These are phyloP conservation scores for Acipenser transmontanus DNA, from an alignment of 2,797 vertebrate genomes.

Conservation along the genomic window DNA sequence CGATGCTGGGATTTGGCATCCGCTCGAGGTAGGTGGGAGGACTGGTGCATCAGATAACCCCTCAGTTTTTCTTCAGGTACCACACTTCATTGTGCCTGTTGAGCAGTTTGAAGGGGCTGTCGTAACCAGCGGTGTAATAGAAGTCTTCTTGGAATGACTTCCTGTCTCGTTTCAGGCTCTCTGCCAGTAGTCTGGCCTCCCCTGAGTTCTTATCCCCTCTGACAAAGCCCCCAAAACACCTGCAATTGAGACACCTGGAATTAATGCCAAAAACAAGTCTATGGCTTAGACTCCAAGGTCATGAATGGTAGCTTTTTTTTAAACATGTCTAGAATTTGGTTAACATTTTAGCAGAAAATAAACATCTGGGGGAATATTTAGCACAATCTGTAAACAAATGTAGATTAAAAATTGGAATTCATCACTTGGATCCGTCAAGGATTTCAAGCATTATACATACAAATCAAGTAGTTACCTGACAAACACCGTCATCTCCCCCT, in stretches of 20 bases:
- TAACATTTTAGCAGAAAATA: neutral
- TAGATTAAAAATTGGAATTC: no score
- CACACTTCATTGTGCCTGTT: constrained; percentile 50
- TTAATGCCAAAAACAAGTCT: neutral
- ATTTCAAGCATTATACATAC: no score
- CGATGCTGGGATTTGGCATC: no score
- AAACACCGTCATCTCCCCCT: constrained; percentile 1
- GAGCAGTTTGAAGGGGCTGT: constrained; percentile 43
- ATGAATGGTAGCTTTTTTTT: neutral
- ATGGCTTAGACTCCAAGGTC: neutral
- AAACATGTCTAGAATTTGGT: no score
- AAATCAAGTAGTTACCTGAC: neutral
- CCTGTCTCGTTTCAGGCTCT: constrained; percentile 29
- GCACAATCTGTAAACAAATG: no score
- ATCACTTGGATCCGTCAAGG: no score
- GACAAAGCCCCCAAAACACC: constrained; percentile 44
- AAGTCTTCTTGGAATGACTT: constrained; percentile 36
- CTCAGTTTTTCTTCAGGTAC: constrained; percentile 40
- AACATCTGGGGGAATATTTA: no score
- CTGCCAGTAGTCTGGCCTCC: constrained; percentile 32
- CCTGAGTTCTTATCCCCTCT: constrained; percentile 31
- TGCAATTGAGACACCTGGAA: constrained; percentile 9
- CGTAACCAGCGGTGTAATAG: constrained; percentile 40
- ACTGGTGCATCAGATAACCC: neutral
- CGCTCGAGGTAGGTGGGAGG: no score